Base-by-base conservation (phyloP, 2,888 invertebrate genomes). In the Hipparchia semele region DNA sequence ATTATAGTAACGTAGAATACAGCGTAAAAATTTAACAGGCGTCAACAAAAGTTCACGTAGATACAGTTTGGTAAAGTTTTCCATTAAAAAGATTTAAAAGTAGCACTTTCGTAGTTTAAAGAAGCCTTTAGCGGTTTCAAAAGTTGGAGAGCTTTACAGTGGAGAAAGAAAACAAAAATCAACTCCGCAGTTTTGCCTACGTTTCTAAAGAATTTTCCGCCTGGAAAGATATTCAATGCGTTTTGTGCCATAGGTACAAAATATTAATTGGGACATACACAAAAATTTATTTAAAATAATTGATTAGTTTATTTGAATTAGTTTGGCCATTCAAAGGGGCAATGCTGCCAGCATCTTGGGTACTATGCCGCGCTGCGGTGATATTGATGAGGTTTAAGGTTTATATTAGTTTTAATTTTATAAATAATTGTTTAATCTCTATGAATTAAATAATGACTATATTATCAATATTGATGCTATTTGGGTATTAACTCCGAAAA, bases 31-130 rank as follows among this genome's bases (percentile, higher is more conserved):
- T 58, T 13, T 58, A 46, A 58, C 58, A 45, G 13, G 2, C 58
- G 53, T 66, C 23, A 56, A 56, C 9, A 67, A 67, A 58, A 67
- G 58, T 67, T 58, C 45, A 49, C 49, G 62, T 9, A 33, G 10
- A 33, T 45, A 46, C 56, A 56, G 46, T n/a, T 67, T n/a, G 13
- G 45, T 39, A 54, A 61, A 68, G 71, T 71, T 71, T 71, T 71
- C 64, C 71, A 49, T 73, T 71, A 71, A 73, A 73, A 71, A 69
- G 65, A 71, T 70, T 73, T 39, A 33, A 56, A 71, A 73, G 75
- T 70, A 71, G 73, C 71, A 71, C 73, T 75, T 75, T 69, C 67
- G 54, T 71, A 71, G 73, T 75, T 73, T 71, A 71, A 65, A 51
- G 65, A 7, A 65, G 65, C 56, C 71, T 71, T 64, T 62, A 73